Percentiles rank a stretch among this genome's conserved stretches.
phyloP scores from a whole-genome alignment of 2,888 invertebrate genomes.

The Mythimna pallens region DNA sequence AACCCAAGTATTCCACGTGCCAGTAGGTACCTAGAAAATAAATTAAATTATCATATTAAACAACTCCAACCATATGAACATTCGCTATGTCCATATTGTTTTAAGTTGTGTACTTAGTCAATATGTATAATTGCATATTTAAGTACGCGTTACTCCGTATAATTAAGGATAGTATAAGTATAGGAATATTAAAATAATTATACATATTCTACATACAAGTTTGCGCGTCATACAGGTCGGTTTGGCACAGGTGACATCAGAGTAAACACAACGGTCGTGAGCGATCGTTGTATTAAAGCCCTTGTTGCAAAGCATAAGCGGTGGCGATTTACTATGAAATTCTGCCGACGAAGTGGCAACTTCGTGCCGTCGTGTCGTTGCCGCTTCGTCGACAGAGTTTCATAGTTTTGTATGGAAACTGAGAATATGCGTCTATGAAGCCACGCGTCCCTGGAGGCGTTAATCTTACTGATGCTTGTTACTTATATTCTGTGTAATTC shows the following conservation, averaged over 20 bases:
- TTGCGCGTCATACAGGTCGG: conserved; percentile 63
- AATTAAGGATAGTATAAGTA: conserved; percentile 30
- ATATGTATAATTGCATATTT: conserved; percentile 46
- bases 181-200: conserved; percentile 13
- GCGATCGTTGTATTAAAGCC: conserved; percentile 41
- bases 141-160: conserved; percentile 39
- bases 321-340: conserved; percentile 38
- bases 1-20: conserved; percentile 12
- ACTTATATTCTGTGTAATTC: not conserved
- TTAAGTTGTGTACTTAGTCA: conserved; percentile 34
- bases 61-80: conserved; percentile 22
- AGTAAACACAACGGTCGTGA: conserved; percentile 63
- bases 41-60: conserved; percentile 33
- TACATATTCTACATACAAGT: conserved; percentile 29
- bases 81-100: conserved; percentile 32
- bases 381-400: no score
- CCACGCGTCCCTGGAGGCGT: no score
- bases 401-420: no score
- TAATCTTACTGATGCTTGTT: not conserved
- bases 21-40: conserved; percentile 13
- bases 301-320: conserved; percentile 32
- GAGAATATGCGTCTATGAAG: no score
- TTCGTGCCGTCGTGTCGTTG: no score
- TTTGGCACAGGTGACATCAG: conserved; percentile 77
- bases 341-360: no score